A percentile compares a stretch with the other conserved stretches of the same genome.
These are phyloP conservation scores for Berghia stephanieae DNA, from an alignment of 1,140 invertebrate species.

Conservation along the genomic window DNA sequence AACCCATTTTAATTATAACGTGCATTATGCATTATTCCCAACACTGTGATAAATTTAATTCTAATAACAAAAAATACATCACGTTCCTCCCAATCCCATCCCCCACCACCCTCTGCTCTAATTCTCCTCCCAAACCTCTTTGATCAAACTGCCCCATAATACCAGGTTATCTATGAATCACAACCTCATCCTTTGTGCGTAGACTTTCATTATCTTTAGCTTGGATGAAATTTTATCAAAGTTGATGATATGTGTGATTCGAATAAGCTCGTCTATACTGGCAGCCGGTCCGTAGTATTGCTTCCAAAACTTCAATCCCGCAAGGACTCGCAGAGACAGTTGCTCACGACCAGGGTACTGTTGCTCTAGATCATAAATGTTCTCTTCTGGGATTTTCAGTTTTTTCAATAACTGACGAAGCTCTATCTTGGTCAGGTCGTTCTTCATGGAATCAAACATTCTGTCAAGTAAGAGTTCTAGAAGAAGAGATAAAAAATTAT, in stretches of 20 bases:
- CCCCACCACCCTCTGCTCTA: no score
- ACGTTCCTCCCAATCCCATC: no score
- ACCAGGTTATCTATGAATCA: no score
- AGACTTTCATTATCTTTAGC: constrained; percentile 58
- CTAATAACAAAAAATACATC: no score
- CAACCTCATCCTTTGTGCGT: constrained; percentile 54
- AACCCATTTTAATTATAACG: no score
- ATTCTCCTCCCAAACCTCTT: no score
- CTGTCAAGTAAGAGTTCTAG: constrained; percentile 52
- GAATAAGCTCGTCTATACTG: constrained; percentile 57
- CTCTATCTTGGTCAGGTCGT: constrained; percentile 57
- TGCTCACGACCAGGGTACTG: constrained; percentile 58
- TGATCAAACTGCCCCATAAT: no score
- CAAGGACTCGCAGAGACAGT: constrained; percentile 50
- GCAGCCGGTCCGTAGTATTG: constrained; percentile 52
- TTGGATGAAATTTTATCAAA: constrained; percentile 53
- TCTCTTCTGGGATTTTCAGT: constrained; percentile 56
- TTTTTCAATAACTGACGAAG: constrained; percentile 61
- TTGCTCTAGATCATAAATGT: constrained; percentile 58
- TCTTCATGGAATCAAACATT: constrained; percentile 59
- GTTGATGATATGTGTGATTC: constrained; percentile 60
- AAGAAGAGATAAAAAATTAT: not conserved
- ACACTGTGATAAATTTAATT: no score
- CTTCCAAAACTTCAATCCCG: constrained; percentile 57
- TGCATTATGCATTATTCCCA: no score